phyloP scores from a whole-genome alignment of 2,888 invertebrate genomes.

The Terebella lapidaria region DNA sequence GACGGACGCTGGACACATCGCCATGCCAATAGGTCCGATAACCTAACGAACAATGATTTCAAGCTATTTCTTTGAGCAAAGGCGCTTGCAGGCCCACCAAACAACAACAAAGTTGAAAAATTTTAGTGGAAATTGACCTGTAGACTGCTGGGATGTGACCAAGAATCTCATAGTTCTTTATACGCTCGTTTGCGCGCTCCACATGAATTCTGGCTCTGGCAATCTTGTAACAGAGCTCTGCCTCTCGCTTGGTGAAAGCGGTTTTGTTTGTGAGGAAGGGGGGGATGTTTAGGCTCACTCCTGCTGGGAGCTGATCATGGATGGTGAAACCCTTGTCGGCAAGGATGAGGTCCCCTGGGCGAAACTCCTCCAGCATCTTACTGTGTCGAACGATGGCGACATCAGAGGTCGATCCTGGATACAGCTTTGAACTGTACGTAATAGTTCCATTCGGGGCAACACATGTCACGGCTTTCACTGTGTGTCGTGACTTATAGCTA shows the following conservation, averaged over 20 bases:
- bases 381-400: constrained; percentile 5
- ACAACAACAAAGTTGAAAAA: too few species aligned
- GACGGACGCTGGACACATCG: too few species aligned
- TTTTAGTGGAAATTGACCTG: too few species aligned
- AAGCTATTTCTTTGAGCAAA: constrained; percentile 2
- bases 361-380: not conserved
- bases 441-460: not conserved
- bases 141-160: too few species aligned
- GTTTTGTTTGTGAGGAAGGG: not conserved
- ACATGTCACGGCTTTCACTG: too few species aligned
- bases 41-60: too few species aligned
- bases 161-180: too few species aligned
- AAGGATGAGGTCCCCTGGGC: constrained; percentile 6
- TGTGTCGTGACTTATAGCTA: not conserved
- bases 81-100: constrained; percentile 3
- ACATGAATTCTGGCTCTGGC: constrained; percentile 7
- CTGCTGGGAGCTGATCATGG: not conserved
- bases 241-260: constrained; percentile 3
- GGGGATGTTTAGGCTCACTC: constrained; percentile 3
- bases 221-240: not conserved
- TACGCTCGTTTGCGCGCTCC: too few species aligned
- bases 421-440: not conserved
- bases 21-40: too few species aligned
- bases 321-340: constrained; percentile 8
- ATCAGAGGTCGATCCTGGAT: too few species aligned